Evolutionary conservation across 1,140 invertebrate species (phyloP).

Genomic region (Yoshiicerus persimilis): DNA sequence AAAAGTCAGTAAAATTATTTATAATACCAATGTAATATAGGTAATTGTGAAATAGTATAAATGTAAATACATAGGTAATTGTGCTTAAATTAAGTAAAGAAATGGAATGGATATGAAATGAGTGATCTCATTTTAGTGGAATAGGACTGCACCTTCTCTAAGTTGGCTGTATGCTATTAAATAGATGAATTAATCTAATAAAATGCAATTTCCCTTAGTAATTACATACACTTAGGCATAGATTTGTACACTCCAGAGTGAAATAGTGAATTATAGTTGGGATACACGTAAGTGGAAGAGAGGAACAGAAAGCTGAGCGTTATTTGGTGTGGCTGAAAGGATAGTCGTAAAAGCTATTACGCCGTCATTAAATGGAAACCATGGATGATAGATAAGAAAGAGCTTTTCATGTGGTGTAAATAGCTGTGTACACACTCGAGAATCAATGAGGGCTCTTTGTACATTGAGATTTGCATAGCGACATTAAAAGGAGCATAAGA

Average conservation of each 20-base stretch:
- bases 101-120: no score
- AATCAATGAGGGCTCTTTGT: neutral
- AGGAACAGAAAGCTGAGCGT: neutral
- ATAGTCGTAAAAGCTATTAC: neutral
- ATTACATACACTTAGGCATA: neutral
- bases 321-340: neutral
- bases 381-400: neutral
- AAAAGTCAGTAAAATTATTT: no score
- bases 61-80: no score
- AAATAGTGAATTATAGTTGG: neutral
- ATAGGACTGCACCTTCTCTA: neutral
- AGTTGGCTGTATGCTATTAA: neutral
- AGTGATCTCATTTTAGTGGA: no score
- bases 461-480: neutral
- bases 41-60: no score
- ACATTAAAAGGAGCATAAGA: neutral
- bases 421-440: neutral
- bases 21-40: no score
- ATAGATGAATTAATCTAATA: neutral
- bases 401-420: neutral
- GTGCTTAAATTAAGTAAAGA: no score
- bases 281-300: neutral
- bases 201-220: neutral
- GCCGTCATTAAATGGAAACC: neutral
- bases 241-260: neutral